These are phyloP conservation scores for Oligia fasciuncula DNA, from an alignment of 2,888 invertebrate species.

Conservation along the genomic window DNA sequence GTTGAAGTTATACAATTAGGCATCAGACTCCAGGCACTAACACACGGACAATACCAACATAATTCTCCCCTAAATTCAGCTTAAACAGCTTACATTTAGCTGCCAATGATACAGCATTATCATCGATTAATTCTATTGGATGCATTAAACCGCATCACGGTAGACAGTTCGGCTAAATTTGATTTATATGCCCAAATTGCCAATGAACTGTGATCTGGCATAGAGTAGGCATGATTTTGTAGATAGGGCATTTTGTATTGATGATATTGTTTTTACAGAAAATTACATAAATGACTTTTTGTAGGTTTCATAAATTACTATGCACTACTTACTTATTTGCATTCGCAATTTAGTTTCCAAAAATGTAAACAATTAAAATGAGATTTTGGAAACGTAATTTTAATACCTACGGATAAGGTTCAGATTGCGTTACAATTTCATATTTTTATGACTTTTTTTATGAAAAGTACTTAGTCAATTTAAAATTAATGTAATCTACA, in stretches of 20 bases:
- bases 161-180: slow-evolving; percentile 75
- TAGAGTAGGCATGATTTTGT: slow-evolving; percentile 56
- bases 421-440: no score
- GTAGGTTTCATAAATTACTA: neutral
- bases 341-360: no score
- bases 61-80: slow-evolving; percentile 25
- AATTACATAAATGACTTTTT: no score
- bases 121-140: slow-evolving; percentile 51
- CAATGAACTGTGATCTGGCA: slow-evolving; percentile 74
- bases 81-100: slow-evolving; percentile 24
- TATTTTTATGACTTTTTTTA: no score
- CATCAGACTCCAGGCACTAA: no score
- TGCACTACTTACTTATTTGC: no score
- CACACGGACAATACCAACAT: neutral
- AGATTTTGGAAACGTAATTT: no score
- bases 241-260: slow-evolving; percentile 6
- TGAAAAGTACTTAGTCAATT: no score
- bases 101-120: slow-evolving; percentile 42
- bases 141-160: slow-evolving; percentile 54
- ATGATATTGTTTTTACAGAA: neutral
- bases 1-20: no score
- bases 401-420: no score
- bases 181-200: slow-evolving; percentile 76
- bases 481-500: no score
- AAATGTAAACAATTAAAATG: no score